Conservation (phyloP, 2,888 invertebrate genomes). For the Orchestes rusci region DNA sequence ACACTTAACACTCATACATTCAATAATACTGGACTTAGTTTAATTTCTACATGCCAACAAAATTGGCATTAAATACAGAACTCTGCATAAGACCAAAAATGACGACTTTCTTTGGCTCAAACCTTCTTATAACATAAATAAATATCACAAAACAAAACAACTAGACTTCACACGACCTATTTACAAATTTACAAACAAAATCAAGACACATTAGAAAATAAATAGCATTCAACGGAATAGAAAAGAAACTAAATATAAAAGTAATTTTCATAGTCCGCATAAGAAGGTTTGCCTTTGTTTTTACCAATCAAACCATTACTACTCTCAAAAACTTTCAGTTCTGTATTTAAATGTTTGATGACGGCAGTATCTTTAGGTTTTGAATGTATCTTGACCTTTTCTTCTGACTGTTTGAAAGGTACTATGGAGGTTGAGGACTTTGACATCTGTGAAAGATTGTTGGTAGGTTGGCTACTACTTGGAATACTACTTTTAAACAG, state of each 20-base stretch:
- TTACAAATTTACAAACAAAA: conserved; percentile 9
- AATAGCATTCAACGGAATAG: too few species aligned
- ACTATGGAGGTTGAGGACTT: conserved; percentile 40
- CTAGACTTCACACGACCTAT: conserved; percentile 19
- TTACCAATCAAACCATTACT: conserved; percentile 18
- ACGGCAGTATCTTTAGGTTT: conserved; percentile 27
- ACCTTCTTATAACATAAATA: conserved; percentile 10
- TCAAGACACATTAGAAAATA: not conserved
- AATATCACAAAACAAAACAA: conserved; percentile 20
- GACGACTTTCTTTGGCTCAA: conserved; percentile 14
- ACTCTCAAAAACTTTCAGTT: conserved; percentile 35
- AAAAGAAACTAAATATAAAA: conserved; percentile 58
- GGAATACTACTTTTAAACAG: conserved; percentile 26
- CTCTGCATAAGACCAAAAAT: conserved; percentile 9
- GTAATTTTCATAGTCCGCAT: conserved; percentile 60
- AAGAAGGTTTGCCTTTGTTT: conserved; percentile 39
- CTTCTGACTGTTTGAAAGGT: conserved; percentile 30
- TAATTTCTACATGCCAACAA: too few species aligned
- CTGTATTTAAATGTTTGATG: conserved; percentile 32
- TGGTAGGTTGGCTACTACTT: not conserved
- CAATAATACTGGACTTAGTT: too few species aligned
- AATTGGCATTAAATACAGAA: too few species aligned
- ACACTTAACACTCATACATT: too few species aligned
- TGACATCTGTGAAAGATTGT: conserved; percentile 40
- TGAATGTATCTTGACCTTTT: conserved; percentile 24